phyloP scores from a whole-genome alignment of 2,113 vertebrate species.

The Tragelaphus strepsiceros region DNA sequence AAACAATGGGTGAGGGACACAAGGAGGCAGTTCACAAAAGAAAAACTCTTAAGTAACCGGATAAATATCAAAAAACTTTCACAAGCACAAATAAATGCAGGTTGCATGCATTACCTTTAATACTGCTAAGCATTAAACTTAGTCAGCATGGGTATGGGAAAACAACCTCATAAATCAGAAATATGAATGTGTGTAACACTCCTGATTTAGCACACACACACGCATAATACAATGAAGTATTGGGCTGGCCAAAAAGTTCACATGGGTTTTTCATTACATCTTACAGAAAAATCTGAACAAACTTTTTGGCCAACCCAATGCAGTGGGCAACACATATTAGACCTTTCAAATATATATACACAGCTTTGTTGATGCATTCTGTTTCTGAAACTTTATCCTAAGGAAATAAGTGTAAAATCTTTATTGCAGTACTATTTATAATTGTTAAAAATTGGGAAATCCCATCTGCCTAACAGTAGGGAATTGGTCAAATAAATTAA shows the following conservation, averaged over 20 bases:
- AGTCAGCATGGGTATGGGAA: background rate
- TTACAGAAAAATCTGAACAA: background rate
- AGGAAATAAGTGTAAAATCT: background rate
- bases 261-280: background rate
- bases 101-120: background rate
- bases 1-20: background rate
- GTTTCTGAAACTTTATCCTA: background rate
- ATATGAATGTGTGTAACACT: background rate
- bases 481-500: conserved; percentile 41
- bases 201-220: background rate
- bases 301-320: background rate
- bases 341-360: background rate
- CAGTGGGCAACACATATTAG: background rate
- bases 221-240: background rate
- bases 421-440: background rate
- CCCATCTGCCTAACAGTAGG: background rate
- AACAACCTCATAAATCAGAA: background rate
- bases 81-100: background rate
- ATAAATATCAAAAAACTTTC: background rate
- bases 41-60: background rate
- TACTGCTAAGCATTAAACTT: background rate
- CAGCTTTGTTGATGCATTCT: background rate
- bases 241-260: background rate
- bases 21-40: background rate
- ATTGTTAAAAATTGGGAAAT: background rate